Evolutionary conservation across 2,113 vertebrate species (phyloP).

Genomic region (Sinocyclocheilus maitianheensis): DNA sequence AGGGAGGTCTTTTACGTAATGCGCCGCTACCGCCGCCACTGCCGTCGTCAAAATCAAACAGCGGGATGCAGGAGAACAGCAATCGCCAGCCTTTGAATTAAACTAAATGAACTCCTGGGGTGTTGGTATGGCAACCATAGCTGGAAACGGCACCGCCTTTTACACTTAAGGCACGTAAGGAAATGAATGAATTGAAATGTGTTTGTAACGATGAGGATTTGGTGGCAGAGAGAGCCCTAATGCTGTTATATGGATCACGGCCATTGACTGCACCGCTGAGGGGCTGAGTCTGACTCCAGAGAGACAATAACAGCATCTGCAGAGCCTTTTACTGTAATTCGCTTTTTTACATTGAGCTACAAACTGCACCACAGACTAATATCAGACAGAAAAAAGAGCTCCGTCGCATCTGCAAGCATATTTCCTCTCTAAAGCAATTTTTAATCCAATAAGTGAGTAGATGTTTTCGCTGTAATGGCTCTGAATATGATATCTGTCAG

Average conservation of each 20-base stretch:
- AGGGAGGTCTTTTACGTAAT: constrained; percentile 65
- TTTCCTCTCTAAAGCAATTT: constrained; percentile 79
- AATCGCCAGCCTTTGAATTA: constrained; percentile 85
- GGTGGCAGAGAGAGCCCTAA: constrained; percentile 16
- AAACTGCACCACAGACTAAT: constrained; percentile 74
- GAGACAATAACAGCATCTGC: constrained; percentile 52
- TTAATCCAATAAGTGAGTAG: constrained; percentile 77
- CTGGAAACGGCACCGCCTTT: constrained; percentile 51
- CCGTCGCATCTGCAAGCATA: constrained; percentile 70
- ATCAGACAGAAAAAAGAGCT: constrained; percentile 72
- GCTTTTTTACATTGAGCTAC: constrained; percentile 66
- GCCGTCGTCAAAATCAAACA: constrained; percentile 72
- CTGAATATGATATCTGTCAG: constrained; percentile 77
- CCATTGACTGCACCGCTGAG: constrained; percentile 41
- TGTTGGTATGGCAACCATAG: constrained; percentile 89
- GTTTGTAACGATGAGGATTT: constrained; percentile 42
- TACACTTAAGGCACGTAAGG: constrained; percentile 53
- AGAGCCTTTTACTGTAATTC: constrained; percentile 53
- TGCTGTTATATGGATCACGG: constrained; percentile 41
- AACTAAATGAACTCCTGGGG: constrained; percentile 89
- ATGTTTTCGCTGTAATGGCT: constrained; percentile 77
- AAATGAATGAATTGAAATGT: constrained; percentile 50
- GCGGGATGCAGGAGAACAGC: constrained; percentile 83
- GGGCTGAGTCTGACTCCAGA: constrained; percentile 32
- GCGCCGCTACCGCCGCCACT: constrained; percentile 63